A percentile compares a stretch with the other conserved stretches of the same genome.
Conservation (phyloP, 2,797 vertebrate species). For the Pseudotriccus pelzelni region DNA sequence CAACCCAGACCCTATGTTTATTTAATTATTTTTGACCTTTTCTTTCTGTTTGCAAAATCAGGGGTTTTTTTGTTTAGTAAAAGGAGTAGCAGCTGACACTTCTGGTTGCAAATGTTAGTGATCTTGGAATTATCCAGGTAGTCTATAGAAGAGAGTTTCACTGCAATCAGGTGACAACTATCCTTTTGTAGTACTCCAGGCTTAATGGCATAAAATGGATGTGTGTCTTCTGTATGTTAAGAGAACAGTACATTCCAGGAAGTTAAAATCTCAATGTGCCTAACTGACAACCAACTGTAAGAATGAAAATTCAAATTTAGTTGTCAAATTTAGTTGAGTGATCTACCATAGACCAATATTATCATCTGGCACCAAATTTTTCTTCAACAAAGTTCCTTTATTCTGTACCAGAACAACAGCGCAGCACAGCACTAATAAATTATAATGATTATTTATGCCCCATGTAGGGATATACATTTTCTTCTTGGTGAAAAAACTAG, state of each 20-base stretch:
- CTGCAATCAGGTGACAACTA: not conserved
- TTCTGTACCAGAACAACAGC: not conserved
- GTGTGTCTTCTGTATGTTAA: not conserved
- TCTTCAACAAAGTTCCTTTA: not conserved
- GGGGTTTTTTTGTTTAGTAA: not conserved
- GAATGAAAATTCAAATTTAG: not conserved
- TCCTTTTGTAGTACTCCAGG: not conserved
- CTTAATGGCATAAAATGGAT: not conserved
- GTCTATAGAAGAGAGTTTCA: not conserved
- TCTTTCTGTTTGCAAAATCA: not conserved
- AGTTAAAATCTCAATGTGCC: not conserved
- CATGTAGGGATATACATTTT: not conserved
- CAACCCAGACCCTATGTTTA: not conserved
- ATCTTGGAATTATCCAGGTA: not conserved
- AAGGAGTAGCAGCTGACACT: not conserved
- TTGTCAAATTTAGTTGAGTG: not conserved
- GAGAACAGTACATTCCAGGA: not conserved
- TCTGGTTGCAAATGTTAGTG: not conserved
- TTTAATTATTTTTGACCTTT: not conserved
- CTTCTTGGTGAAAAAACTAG: not conserved
- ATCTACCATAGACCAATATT: not conserved
- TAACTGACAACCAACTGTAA: not conserved
- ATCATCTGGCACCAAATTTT: not conserved
- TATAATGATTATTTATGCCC: not conserved
- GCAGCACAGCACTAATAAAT: not conserved